A percentile compares a stretch with the other conserved stretches of the same genome.
Conservation (phyloP, 2,113 vertebrate species). For the Silurus asotus region DNA sequence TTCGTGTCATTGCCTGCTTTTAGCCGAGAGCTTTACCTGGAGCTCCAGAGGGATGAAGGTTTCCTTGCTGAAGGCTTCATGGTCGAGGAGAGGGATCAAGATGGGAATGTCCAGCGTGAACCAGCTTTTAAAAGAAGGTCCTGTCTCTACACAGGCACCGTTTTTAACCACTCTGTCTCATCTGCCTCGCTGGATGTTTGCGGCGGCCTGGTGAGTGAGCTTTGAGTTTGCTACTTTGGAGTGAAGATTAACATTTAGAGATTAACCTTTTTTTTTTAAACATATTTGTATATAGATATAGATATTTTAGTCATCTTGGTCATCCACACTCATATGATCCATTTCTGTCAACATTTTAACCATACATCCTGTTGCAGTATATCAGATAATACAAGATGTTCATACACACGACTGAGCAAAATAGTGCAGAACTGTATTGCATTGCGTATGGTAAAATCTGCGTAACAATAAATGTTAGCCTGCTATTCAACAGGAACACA, state of each 20-base stretch:
- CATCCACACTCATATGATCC: neutral
- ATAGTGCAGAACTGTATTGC: neutral
- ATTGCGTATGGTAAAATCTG: no score
- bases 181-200: slow-evolving; percentile 86
- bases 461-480: neutral
- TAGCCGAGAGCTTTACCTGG: slow-evolving; percentile 78
- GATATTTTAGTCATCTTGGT: neutral
- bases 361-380: neutral
- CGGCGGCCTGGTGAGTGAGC: slow-evolving; percentile 84
- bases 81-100: slow-evolving; percentile 76
- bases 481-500: neutral
- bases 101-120: slow-evolving; percentile 44
- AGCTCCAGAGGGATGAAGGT: slow-evolving; percentile 76
- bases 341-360: neutral
- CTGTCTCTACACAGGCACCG: slow-evolving; percentile 88
- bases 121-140: slow-evolving; percentile 57
- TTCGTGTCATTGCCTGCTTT: slow-evolving; percentile 82
- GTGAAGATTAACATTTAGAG: neutral
- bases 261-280: neutral
- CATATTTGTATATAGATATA: neutral
- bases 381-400: neutral
- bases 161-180: slow-evolving; percentile 81
- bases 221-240: neutral
- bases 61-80: slow-evolving; percentile 81
- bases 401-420: neutral